Evolutionary conservation across 2,113 vertebrate genomes (phyloP).

Genomic region (Cacatua alba): DNA sequence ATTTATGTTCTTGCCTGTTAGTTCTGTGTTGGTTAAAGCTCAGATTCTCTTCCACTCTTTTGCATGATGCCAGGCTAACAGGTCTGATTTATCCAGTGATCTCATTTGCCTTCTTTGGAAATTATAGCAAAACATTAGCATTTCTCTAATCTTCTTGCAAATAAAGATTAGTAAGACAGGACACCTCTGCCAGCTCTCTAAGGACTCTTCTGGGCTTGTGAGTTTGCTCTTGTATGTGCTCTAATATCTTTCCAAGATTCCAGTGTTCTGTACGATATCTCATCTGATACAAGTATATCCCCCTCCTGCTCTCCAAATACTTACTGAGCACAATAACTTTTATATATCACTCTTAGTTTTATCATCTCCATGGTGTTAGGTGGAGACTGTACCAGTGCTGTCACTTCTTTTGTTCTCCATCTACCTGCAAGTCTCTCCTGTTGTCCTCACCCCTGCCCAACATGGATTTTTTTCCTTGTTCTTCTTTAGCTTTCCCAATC

Average conservation of each 20-base stretch:
- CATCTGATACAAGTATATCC: neutral
- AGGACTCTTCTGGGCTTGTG: constrained; percentile 32
- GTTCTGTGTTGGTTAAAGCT: neutral
- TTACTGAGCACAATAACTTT: neutral
- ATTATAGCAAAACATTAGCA: constrained; percentile 58
- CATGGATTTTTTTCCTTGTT: neutral
- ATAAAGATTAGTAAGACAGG: constrained; percentile 43
- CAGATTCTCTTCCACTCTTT: neutral
- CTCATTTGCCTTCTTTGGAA: constrained; percentile 60
- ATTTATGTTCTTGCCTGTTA: neutral
- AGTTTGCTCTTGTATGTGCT: constrained; percentile 22
- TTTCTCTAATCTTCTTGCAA: constrained; percentile 66
- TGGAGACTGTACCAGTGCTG: neutral
- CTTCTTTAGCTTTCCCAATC: neutral
- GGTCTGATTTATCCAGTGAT: constrained; percentile 54
- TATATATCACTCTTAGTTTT: neutral
- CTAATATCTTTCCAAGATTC: constrained; percentile 42
- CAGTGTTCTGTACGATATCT: constrained; percentile 10
- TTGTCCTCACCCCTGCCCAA: neutral
- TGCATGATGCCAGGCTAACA: constrained; percentile 41
- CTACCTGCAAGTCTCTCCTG: neutral
- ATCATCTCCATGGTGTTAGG: neutral
- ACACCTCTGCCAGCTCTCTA: constrained; percentile 41
- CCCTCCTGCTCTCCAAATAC: neutral
- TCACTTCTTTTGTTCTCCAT: neutral